Base-by-base conservation (phyloP, 37 sponge, comb jelly and placozoan genomes). In the Cliona cf. orientalis region DNA sequence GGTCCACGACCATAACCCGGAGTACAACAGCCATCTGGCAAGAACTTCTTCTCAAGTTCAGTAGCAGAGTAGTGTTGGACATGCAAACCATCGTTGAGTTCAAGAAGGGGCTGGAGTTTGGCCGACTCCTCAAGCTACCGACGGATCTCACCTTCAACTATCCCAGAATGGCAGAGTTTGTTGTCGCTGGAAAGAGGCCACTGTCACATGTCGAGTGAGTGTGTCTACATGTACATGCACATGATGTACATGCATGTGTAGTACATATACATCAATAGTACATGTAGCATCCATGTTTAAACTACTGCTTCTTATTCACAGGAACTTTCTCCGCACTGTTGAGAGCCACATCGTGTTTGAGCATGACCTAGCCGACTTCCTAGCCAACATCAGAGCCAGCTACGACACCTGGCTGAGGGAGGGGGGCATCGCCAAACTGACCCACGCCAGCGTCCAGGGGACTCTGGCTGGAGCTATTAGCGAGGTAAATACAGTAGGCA, bases 401-500 rank as follows among this genome's bases (percentile, higher is more conserved):
- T 80, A 80, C 31, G 71, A 69, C 59, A 0, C 35, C 26, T 71
- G 38, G 26, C 42, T 80, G 19, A 42, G 5, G 39, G 25, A 69
- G 28, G 0, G 1, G 2, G 60, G 34, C 42, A 29, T 3, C 5
- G 5, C 28, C 12, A 80, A 80, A 32, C 42, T 71, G 42, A 34
- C 32, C 19, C 2, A 7, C 9, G 43, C 72, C 46, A 82, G 82
- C 63, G 0, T 42, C 1, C 11, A 42, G 1, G 73, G 73, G 33
- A 82, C 82, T 19, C 73, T 82, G 14, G 23, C 64, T 6, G 72
- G 64, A 5, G 42, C 72, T 44, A 34, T 82, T 0, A 26, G 22
- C n/a, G 72, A 82, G 82, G 82, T 82, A 19, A 3, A 28, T 73
- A 35, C 31, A 46, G 28, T n/a, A n/a, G n/a, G n/a, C n/a, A n/a